Conservation (phyloP, 2,888 invertebrate genomes). For the Cephus runcator region DNA sequence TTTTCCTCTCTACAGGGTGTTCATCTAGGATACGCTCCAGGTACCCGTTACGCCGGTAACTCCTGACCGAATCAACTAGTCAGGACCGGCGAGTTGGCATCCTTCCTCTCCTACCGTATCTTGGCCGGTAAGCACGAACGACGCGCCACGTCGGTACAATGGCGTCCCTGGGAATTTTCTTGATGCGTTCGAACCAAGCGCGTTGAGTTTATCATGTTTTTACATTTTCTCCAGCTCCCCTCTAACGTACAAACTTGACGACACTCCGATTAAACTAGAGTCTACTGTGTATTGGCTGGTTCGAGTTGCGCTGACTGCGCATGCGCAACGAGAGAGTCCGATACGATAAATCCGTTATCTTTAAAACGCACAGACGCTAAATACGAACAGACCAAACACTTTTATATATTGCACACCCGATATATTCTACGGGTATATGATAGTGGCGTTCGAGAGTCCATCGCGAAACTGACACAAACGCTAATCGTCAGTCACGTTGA, state of each 20-base stretch:
- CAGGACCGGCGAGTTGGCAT: neutral
- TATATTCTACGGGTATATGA: constrained; percentile 22
- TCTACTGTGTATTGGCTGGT: neutral
- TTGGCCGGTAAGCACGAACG: neutral
- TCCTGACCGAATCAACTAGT: neutral
- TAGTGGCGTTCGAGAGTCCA: constrained; percentile 21
- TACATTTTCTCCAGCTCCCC: neutral
- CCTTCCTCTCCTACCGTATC: neutral
- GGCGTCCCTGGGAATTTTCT: neutral
- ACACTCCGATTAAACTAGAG: neutral
- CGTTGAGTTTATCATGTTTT: neutral
- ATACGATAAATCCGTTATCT: constrained; percentile 59
- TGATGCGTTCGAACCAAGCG: neutral
- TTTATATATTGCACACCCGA: constrained; percentile 25
- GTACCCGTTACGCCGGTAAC: neutral
- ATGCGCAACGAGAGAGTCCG: constrained; percentile 48
- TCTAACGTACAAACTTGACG: neutral
- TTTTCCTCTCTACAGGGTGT: constrained; percentile 4
- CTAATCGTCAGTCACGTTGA: neutral
- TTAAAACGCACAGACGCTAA: constrained; percentile 20
- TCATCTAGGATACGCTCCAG: neutral
- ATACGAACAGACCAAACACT: constrained; percentile 2
- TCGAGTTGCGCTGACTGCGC: constrained; percentile 22
- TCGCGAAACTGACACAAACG: constrained; percentile 10
- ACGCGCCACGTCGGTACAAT: neutral